Percentiles rank a stretch among this genome's conserved stretches.
Conservation (phyloP, 2,888 invertebrate species). For the Tetramorium bicarinatum region DNA sequence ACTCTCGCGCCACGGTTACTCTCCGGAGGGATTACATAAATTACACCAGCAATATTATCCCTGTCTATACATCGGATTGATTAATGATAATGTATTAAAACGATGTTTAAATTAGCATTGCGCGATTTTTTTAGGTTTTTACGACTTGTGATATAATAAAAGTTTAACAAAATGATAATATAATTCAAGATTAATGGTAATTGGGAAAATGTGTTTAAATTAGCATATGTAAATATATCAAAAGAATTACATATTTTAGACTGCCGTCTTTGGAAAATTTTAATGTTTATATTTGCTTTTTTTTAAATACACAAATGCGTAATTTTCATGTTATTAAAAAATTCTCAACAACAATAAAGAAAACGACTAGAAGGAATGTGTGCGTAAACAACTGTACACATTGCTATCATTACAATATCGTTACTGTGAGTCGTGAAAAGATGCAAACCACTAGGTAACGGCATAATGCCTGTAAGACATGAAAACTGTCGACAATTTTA, state of each 20-base stretch:
- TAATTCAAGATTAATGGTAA: neutral
- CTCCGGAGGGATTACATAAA: slow-evolving; percentile 69
- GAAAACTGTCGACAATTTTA: slow-evolving; percentile 61
- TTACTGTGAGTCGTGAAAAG: neutral
- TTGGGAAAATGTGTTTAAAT: slow-evolving; percentile 10
- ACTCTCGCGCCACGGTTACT: slow-evolving; percentile 54
- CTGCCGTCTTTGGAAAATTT: neutral
- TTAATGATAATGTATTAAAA: slow-evolving; percentile 57
- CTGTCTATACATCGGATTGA: slow-evolving; percentile 67
- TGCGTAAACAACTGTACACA: neutral
- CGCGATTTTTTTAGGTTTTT: neutral
- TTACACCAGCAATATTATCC: slow-evolving; percentile 67
- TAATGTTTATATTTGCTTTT: neutral
- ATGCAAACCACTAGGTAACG: slow-evolving; percentile 25
- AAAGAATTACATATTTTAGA: neutral
- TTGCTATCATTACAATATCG: neutral
- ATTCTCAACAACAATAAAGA: neutral
- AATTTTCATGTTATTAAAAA: neutral
- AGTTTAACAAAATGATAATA: neutral
- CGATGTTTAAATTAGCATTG: slow-evolving; percentile 21
- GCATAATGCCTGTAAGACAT: slow-evolving; percentile 25
- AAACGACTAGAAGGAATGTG: neutral
- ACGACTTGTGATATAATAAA: neutral
- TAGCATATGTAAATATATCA: neutral
- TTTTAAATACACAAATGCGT: neutral